Conservation (phyloP, 1,140 invertebrate species). For the Oncopodura yosiiana region DNA sequence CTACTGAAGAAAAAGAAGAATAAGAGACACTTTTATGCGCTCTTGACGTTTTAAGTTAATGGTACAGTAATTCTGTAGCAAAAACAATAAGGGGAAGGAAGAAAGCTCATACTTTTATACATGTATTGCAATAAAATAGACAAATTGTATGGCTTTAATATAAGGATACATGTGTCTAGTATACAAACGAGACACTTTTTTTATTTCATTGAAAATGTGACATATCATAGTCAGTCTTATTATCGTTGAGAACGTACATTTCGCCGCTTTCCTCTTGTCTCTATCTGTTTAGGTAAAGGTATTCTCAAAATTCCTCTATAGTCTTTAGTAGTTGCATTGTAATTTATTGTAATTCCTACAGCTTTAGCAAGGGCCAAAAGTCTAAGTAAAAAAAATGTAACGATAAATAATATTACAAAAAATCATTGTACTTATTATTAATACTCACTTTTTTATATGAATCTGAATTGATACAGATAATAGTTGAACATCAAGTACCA, state of each 20-base stretch:
- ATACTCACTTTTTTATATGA: conserved; percentile 33
- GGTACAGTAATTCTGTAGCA: no score
- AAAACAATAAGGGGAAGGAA: no score
- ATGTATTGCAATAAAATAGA: no score
- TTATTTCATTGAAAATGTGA: no score
- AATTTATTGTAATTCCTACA: conserved; percentile 27
- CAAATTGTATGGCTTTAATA: no score
- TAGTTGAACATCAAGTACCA: conserved; percentile 28
- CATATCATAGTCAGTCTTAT: no score
- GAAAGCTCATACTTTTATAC: no score
- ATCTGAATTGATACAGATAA: conserved; percentile 30
- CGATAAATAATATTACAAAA: background rate
- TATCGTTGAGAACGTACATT: background rate
- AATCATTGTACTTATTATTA: background rate
- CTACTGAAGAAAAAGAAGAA: no score
- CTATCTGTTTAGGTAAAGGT: conserved; percentile 28
- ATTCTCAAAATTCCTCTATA: conserved; percentile 20
- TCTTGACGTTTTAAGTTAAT: no score
- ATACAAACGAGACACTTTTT: no score
- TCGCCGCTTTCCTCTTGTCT: conserved; percentile 22
- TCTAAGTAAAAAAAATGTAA: conserved; percentile 12
- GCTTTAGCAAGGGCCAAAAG: conserved; percentile 26
- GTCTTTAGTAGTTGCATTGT: conserved; percentile 13
- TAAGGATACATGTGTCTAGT: no score
- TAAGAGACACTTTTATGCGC: no score